Conservation (phyloP, 1,140 invertebrate species). For the Ganaspis sp. region DNA sequence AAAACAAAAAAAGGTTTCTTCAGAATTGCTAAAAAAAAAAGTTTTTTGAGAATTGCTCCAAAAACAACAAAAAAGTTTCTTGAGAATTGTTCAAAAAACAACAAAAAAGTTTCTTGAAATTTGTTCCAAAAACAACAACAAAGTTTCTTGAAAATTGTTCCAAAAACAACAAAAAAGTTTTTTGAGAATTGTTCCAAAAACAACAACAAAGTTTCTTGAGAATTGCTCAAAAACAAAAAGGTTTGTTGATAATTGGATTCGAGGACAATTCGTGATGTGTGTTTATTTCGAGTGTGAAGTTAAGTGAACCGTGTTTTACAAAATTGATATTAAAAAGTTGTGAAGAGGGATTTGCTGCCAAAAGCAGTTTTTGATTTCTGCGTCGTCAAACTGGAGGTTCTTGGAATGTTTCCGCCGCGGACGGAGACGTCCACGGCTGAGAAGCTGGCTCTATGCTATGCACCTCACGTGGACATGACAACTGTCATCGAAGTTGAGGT, state of each 20-base stretch:
- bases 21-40: too few relatives aligned
- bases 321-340: neutral
- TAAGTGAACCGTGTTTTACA: slow-evolving; percentile 34
- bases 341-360: neutral
- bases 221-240: neutral
- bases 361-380: slow-evolving; percentile 36
- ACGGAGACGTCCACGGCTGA: slow-evolving; percentile 73
- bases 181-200: too few relatives aligned
- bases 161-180: too few relatives aligned
- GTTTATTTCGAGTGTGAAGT: slow-evolving; percentile 38
- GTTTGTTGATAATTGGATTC: neutral
- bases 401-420: slow-evolving; percentile 75
- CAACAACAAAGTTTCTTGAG: too few relatives aligned
- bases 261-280: neutral
- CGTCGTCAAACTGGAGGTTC: slow-evolving; percentile 71
- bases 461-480: slow-evolving; percentile 75
- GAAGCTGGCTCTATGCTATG: slow-evolving; percentile 76
- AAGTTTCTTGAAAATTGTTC: too few relatives aligned
- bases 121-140: too few relatives aligned
- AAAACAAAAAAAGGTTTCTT: too few relatives aligned
- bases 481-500: slow-evolving; percentile 76
- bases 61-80: too few relatives aligned
- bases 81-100: too few relatives aligned
- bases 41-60: too few relatives aligned
- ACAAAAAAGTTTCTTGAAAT: too few relatives aligned